phyloP scores from a whole-genome alignment of 2,888 invertebrate genomes.

The Rhamphomyia laevipes region DNA sequence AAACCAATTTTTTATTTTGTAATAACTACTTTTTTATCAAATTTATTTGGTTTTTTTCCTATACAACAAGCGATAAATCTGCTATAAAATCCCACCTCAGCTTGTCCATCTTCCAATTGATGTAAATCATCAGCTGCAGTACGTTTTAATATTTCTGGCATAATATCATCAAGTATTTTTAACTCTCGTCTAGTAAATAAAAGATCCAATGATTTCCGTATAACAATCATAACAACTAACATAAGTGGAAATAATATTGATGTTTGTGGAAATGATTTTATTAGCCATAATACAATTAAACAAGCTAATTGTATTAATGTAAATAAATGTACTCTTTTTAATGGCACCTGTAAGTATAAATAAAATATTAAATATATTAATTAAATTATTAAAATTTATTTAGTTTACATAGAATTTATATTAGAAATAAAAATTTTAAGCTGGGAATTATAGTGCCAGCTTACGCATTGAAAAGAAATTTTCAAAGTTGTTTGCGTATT shows the following conservation, averaged over 20 bases:
- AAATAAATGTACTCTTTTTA: slow-evolving; percentile 83
- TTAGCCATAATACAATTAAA: slow-evolving; percentile 75
- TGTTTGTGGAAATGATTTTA: slow-evolving; percentile 83
- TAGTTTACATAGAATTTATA: too few species aligned
- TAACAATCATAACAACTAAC: slow-evolving; percentile 96
- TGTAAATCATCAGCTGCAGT: slow-evolving; percentile 63
- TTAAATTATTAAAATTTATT: too few species aligned
- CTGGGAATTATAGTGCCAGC: too few species aligned
- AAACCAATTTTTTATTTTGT: slow-evolving; percentile 3
- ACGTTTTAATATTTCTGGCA: slow-evolving; percentile 86
- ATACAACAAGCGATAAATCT: slow-evolving; percentile 39
- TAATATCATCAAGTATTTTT: slow-evolving; percentile 92
- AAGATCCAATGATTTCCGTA: slow-evolving; percentile 82
- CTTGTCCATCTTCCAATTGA: slow-evolving; percentile 49
- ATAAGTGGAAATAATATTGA: slow-evolving; percentile 95
- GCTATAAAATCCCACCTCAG: slow-evolving; percentile 68
- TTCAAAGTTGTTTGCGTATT: too few species aligned
- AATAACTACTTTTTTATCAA: slow-evolving; percentile 9
- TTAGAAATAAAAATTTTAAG: too few species aligned
- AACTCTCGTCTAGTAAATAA: slow-evolving; percentile 86
- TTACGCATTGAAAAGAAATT: too few species aligned
- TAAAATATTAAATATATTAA: too few species aligned
- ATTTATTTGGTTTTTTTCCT: slow-evolving; percentile 16
- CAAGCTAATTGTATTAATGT: slow-evolving; percentile 83
- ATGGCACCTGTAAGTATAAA: slow-evolving; percentile 71